Percentiles rank a stretch among this genome's conserved stretches.
Evolutionary conservation across 2,797 vertebrate genomes (phyloP).

Genomic region (Huso huso): DNA sequence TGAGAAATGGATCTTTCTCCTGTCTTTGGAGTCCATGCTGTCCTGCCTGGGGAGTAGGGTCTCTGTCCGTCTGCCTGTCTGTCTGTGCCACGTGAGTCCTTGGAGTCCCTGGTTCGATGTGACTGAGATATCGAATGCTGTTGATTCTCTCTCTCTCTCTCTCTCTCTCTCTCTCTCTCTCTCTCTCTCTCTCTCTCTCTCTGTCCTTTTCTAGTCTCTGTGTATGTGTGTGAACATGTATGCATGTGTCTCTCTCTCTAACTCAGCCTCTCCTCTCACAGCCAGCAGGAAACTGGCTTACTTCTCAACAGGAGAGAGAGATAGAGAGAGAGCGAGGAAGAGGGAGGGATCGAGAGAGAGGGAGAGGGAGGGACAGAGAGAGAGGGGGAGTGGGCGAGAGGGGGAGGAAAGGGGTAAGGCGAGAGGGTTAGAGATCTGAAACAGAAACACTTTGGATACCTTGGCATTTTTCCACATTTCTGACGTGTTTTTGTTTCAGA

Average conservation of each 20-base stretch:
- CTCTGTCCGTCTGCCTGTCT: conserved; percentile 8
- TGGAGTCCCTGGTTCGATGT: background rate
- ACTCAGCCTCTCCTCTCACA: conserved; percentile 24
- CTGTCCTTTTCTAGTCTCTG: conserved; percentile 18
- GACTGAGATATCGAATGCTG: background rate
- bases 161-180: conserved; percentile 23
- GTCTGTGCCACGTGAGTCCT: background rate
- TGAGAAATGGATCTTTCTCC: conserved; percentile 90
- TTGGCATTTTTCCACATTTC: too few species aligned
- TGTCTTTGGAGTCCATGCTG: conserved; percentile 75
- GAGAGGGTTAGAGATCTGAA: too few species aligned
- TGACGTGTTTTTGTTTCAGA: too few species aligned
- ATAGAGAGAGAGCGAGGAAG: too few species aligned
- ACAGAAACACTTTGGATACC: too few species aligned
- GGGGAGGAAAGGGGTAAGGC: conserved; percentile 9
- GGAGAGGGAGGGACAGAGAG: conserved; percentile 42
- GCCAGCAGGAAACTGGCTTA: conserved; percentile 37
- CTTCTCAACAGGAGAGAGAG: too few species aligned
- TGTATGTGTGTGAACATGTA: background rate
- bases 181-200: conserved; percentile 8
- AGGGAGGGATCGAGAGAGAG: conserved; percentile 16
- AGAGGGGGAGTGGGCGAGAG: conserved; percentile 45
- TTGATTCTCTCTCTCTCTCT: conserved; percentile 19
- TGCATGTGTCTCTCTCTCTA: conserved; percentile 2
- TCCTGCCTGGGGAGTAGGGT: conserved; percentile 40